Evolutionary conservation across 1,140 invertebrate genomes (phyloP), one percentile per base, ranked within the genome.

Genomic region (Temnothorax nylanderi): DNA sequence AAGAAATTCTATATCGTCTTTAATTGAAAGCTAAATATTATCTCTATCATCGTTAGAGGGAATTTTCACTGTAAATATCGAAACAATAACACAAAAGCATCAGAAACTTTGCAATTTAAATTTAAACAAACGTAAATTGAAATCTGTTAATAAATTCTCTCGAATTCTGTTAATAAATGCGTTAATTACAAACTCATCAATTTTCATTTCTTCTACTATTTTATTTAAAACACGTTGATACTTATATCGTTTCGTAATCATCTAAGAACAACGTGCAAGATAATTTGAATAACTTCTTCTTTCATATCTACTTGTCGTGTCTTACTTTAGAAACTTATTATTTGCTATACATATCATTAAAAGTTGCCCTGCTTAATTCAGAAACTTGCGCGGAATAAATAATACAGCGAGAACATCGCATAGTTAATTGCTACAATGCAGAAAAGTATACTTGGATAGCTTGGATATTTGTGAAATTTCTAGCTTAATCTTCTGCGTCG

Each of bases 311-410:
- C n/a, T 69, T 41, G 16, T 32, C 77, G 34, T n/a, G 34, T n/a
- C 16, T 44, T 51, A 51, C 34, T 81, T n/a, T 34, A 44, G 49
- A 34, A 81, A 44, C 78, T 54, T 81, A 44, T 47, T 65, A 51
- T 71, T 56, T 71, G 37, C 65, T 56, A 81, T 81, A 41, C 49
- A 71, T 81, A 71, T 81, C 21, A 81, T 81, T 81, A 81, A 81
- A 81, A 81, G 49, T 81, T 81, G n/a, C 2, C 10, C 3, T 56
- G 0, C 18, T 71, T 81, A 47, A 54, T 44, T 71, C 54, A 81
- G 65, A 71, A 81, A 81, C 16, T 81, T 81, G 34, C 8, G 5
- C 26, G 8, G 34, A 11, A 18, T 41, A 71, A 41, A 54, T 13
- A 26, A 67, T 51, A 18, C 21, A 37, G 10, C 3, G 49, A 47